These are phyloP conservation scores for Eupithecia centaureata DNA, from an alignment of 2,888 invertebrate genomes.

Conservation along the genomic window DNA sequence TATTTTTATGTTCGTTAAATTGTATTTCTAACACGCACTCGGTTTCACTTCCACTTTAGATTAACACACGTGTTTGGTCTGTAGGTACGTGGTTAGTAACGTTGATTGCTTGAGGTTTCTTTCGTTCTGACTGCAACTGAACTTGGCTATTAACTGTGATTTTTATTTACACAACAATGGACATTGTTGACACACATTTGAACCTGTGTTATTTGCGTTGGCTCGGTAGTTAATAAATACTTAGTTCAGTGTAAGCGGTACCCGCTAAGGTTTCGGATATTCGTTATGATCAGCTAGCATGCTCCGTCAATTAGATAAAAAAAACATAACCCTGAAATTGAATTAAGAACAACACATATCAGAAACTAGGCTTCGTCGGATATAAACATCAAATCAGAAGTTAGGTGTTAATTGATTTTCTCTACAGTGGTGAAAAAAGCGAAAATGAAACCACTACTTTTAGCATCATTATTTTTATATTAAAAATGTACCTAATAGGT, in stretches of 20 bases:
- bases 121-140: not conserved
- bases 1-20: slow-evolving; percentile 73
- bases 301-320: not conserved
- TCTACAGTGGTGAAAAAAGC: too few species aligned
- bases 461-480: too few species aligned
- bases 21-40: slow-evolving; percentile 49
- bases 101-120: not conserved
- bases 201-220: slow-evolving; percentile 2
- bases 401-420: too few species aligned
- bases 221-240: not conserved
- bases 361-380: too few species aligned
- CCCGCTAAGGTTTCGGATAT: not conserved
- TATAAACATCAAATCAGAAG: too few species aligned
- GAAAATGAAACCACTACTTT: too few species aligned
- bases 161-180: slow-evolving; percentile 16
- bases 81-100: slow-evolving; percentile 17
- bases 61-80: slow-evolving; percentile 34
- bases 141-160: slow-evolving; percentile 8
- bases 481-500: too few species aligned
- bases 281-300: not conserved
- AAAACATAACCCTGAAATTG: too few species aligned
- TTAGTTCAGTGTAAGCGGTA: not conserved
- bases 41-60: slow-evolving; percentile 41
- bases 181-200: slow-evolving; percentile 23
- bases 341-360: too few species aligned